Evolutionary conservation across 2,113 vertebrate genomes (phyloP).

Genomic region (Peromyscus leucopus): DNA sequence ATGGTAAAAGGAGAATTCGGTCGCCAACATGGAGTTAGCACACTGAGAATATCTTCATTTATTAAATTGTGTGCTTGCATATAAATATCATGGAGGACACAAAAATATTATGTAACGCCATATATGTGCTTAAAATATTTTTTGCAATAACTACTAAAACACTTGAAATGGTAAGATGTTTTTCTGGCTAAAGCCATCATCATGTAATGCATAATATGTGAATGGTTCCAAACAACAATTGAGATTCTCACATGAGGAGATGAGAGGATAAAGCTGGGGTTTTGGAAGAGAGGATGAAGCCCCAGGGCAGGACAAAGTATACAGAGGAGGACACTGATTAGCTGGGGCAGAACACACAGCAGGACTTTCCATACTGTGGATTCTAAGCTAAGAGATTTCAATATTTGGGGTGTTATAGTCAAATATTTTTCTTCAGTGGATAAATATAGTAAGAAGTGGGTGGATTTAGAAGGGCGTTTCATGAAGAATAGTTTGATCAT

Average conservation of each 20-base stretch:
- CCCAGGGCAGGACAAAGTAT: accelerated
- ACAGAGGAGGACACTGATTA: neutral
- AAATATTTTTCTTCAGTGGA: neutral
- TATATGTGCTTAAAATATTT: neutral
- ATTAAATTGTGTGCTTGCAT: neutral
- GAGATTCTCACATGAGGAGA: neutral
- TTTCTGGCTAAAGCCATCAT: neutral
- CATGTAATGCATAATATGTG: neutral
- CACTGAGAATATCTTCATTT: neutral
- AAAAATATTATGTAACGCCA: neutral
- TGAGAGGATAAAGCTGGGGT: neutral
- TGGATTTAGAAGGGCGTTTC: neutral
- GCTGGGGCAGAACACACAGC: neutral
- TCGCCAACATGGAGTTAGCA: neutral
- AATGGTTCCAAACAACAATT: neutral
- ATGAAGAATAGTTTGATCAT: neutral
- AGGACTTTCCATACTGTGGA: neutral
- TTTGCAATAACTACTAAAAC: neutral
- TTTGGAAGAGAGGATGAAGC: neutral
- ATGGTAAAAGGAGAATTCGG: neutral
- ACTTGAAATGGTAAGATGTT: neutral
- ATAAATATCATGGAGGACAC: neutral
- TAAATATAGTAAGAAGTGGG: neutral
- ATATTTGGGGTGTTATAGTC: neutral
- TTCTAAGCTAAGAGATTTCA: slow-evolving; percentile 37